Base-by-base conservation (phyloP, 2,888 invertebrate genomes). In the Lobophora halterata region DNA sequence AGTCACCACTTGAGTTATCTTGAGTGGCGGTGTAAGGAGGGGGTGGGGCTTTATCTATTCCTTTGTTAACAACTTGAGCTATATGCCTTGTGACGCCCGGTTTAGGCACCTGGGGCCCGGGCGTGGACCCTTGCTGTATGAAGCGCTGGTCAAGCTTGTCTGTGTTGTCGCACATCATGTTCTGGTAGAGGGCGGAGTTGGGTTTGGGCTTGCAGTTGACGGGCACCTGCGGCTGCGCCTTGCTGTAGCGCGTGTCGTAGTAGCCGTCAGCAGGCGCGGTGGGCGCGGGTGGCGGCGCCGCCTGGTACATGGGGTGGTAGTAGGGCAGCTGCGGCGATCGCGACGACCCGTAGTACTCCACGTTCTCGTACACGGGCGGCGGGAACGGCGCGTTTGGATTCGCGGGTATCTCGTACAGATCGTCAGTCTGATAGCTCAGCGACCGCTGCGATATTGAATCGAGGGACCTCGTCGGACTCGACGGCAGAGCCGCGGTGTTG, bases 221-320 rank as follows among this genome's bases (percentile, higher is more conserved):
- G 39, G 94, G 92, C 23, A 94, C 93, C 78, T 95, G 95, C 0
- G 95, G 95, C 66, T 95, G 95, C 4, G 95, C 95, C 70, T 94
- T 93, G 48, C 92, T 91, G 54, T 90, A 90, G 20, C 82, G 79
- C n/a, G 88, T 86, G 65, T 83, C 89, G 81, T 76, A 89, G 68
- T 80, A 88, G 0, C 81, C 81, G 55, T 81, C 83, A n/a, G n/a
- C n/a, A n/a, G n/a, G n/a, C n/a, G n/a, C n/a, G n/a, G n/a, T n/a
- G 3, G 88, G 63, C 52, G 81, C 63, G 56, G 89, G 66, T 54
- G 52, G 49, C 14, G 83, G 63, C 58, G 88, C 66, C 70, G 87
- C 67, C 66, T 79, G 65, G 69, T 81, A 85, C 49, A 89, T 65
- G 56, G 88, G 90, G 65, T 92, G 91, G 56, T 91, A 92, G 61